Evolutionary conservation across 2,113 vertebrate species (phyloP).

Genomic region (Microcebus murinus): DNA sequence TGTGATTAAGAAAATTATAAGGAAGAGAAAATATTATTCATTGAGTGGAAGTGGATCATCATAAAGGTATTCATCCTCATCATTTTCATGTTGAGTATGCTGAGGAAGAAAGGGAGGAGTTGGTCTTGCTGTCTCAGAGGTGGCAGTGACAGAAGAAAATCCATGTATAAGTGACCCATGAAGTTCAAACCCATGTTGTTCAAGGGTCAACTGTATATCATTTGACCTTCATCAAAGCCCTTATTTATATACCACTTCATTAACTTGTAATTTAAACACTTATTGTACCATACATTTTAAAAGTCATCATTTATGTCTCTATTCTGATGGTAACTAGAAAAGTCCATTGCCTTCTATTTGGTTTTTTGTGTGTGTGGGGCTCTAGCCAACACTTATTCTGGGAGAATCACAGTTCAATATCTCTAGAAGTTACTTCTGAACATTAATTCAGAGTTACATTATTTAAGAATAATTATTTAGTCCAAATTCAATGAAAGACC

Average conservation of each 20-base stretch:
- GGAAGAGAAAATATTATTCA: background rate
- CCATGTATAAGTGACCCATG: background rate
- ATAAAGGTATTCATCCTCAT: background rate
- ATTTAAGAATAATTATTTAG: constrained; percentile 24
- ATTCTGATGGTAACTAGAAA: background rate
- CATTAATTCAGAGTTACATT: constrained; percentile 25
- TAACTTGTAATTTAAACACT: background rate
- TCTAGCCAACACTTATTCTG: background rate
- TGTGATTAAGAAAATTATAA: background rate
- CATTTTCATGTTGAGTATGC: background rate
- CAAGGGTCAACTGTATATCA: background rate
- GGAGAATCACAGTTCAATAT: background rate
- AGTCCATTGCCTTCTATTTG: background rate
- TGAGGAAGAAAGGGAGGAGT: background rate
- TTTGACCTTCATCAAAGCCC: background rate
- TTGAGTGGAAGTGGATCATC: background rate
- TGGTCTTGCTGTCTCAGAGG: background rate
- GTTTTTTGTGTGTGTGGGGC: background rate
- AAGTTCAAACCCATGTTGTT: background rate
- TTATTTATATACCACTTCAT: background rate
- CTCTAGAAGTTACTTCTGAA: background rate
- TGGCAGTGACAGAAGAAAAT: background rate
- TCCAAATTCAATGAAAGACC: background rate
- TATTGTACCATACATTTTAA: constrained; percentile 4
- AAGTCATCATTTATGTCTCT: background rate